Evolutionary conservation across 1,140 invertebrate species (phyloP), one percentile per base, ranked within the genome.

Genomic region (Colletes latitarsis): DNA sequence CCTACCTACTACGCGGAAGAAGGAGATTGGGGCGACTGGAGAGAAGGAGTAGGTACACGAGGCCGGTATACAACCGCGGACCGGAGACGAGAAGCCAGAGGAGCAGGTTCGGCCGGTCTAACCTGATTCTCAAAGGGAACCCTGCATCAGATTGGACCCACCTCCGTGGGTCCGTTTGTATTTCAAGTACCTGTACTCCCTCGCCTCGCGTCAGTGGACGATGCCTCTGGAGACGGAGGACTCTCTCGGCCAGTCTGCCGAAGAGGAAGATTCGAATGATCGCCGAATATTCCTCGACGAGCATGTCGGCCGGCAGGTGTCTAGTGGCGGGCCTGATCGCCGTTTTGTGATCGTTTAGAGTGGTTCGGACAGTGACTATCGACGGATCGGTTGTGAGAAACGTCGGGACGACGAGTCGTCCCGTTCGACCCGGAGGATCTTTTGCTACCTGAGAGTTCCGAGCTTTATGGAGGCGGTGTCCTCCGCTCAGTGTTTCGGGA

Each of bases 21-120:
- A 89, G 72, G 88, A 89, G 90, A 91, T 91, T 86, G 87, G 82
- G 85, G 77, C 84, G 72, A 88, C 74, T 62, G 77, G 85, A 81
- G 88, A 87, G 90, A 89, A 91, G 88, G 89, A 92, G 89, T 89
- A 90, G 89, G 85, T 89, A 89, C 87, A 89, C 82, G 80, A 84
- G 78, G 84, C 87, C 86, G 87, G 83, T 89, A 91, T 90, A 90
- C 90, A 86, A 87, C 85, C 82, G 81, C 90, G 90, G 88, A 90
- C 81, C 78, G 77, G 86, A 87, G 88, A 87, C 89, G 87, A 91
- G 90, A 89, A 89, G 89, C 88, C 90, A 87, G 90, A 90, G 88
- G 86, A 93, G 92, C 93, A 93, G 92, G 93, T 93, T 93, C 92
- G 90, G 93, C 93, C 93, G 93, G 93, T 93, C 92, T 93, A 93